These are phyloP conservation scores for Epinephelus awoara DNA, from an alignment of 2,797 vertebrate genomes.

Conservation along the genomic window DNA sequence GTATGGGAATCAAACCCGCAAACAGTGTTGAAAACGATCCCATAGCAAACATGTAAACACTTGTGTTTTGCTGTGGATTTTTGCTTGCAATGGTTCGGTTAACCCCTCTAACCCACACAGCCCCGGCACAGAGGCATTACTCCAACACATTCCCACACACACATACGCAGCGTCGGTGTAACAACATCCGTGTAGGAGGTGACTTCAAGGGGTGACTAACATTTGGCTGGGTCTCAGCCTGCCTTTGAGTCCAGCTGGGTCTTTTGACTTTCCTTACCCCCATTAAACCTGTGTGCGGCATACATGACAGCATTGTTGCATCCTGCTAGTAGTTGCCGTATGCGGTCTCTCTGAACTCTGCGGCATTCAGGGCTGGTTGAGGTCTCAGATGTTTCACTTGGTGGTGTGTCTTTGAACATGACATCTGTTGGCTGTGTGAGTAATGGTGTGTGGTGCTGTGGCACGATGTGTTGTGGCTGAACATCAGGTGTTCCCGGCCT, in stretches of 20 bases:
- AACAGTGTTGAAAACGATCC: constrained; percentile 35
- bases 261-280: constrained; percentile 62
- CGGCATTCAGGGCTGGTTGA: constrained; percentile 45
- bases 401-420: constrained; percentile 74
- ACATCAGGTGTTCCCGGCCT: constrained; percentile 71
- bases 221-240: constrained; percentile 65
- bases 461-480: constrained; percentile 54
- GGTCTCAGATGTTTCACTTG: constrained; percentile 68
- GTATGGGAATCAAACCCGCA: constrained; percentile 66
- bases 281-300: constrained; percentile 64
- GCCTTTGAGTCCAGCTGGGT: constrained; percentile 81
- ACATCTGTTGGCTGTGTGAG: constrained; percentile 80
- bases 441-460: constrained; percentile 61
- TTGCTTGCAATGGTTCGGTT: constrained; percentile 64
- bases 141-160: constrained; percentile 59
- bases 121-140: constrained; percentile 45
- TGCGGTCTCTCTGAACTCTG: constrained; percentile 74
- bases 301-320: constrained; percentile 71
- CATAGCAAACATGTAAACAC: constrained; percentile 62
- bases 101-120: constrained; percentile 60
- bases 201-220: constrained; percentile 83
- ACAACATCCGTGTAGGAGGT: constrained; percentile 83
- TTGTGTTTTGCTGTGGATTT: constrained; percentile 54
- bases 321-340: constrained; percentile 64
- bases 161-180: constrained; percentile 53